Conservation (phyloP, 2,113 vertebrate species). For the Microcebus jonahi region DNA sequence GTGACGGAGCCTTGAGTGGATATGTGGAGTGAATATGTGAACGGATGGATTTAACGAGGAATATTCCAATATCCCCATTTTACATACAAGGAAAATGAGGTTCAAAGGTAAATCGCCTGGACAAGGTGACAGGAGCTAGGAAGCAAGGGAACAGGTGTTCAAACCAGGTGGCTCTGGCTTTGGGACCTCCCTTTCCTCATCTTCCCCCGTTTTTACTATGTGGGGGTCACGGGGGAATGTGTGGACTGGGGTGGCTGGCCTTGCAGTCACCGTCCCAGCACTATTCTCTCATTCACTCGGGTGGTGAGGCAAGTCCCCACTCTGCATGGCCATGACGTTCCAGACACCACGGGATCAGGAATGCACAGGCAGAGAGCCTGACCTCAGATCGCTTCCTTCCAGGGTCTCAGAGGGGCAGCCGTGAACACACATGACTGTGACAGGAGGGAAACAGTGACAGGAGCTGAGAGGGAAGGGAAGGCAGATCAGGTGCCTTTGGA, state of each 20-base stretch:
- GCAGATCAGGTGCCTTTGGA: background rate
- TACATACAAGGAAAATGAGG: background rate
- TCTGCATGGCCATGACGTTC: background rate
- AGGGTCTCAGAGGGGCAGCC: rapidly evolving
- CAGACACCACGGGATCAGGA: background rate
- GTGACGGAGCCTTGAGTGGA: background rate
- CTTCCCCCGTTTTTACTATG: background rate
- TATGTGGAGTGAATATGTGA: background rate
- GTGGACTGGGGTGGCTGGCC: background rate
- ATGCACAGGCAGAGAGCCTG: background rate
- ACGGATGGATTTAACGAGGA: background rate
- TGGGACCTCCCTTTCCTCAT: background rate
- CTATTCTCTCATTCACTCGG: background rate
- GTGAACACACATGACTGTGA: too few relatives aligned
- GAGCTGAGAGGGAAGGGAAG: background rate
- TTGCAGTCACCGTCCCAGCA: too few relatives aligned
- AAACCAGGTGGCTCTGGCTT: rapidly evolving
- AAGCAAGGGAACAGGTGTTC: background rate
- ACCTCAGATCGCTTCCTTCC: background rate
- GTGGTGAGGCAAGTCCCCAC: background rate
- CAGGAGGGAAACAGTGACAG: background rate
- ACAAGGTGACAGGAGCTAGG: background rate
- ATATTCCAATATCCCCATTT: background rate
- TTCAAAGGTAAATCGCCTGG: background rate
- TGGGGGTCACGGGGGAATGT: background rate